A percentile compares a stretch with the other conserved stretches of the same genome.
Evolutionary conservation across 2,888 invertebrate genomes (phyloP).

Genomic region (Myopa tessellatipennis): DNA sequence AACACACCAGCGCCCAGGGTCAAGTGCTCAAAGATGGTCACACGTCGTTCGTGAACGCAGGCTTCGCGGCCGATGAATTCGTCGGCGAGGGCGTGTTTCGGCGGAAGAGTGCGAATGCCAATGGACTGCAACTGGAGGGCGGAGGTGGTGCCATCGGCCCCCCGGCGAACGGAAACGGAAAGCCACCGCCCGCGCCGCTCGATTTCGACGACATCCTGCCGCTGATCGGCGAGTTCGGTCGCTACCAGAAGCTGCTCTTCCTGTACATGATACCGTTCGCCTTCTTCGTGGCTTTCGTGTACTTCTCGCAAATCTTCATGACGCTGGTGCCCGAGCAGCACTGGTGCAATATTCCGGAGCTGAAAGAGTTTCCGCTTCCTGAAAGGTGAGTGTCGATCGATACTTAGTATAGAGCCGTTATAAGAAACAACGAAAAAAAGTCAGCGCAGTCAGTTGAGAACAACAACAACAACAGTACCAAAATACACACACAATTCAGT

Average conservation of each 20-base stretch:
- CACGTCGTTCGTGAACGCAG: conserved; percentile 48
- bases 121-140: conserved; percentile 56
- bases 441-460: too few species aligned
- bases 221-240: conserved; percentile 85
- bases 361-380: conserved; percentile 73
- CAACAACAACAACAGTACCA: background rate
- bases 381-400: conserved; percentile 73
- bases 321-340: conserved; percentile 83
- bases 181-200: conserved; percentile 58
- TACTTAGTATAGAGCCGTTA: background rate
- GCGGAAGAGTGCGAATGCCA: conserved; percentile 59
- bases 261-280: conserved; percentile 88
- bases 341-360: conserved; percentile 77
- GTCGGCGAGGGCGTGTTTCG: conserved; percentile 53
- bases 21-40: conserved; percentile 30
- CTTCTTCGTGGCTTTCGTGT: conserved; percentile 88
- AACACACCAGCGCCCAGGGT: conserved; percentile 30
- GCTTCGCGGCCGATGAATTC: conserved; percentile 47
- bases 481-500: background rate
- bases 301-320: conserved; percentile 90
- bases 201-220: conserved; percentile 89
- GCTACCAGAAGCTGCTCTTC: conserved; percentile 86
- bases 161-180: conserved; percentile 23
- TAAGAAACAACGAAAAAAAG: background rate
- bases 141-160: conserved; percentile 44